Evolutionary conservation across 1,140 invertebrate species (phyloP).

Genomic region (Drosophila carrolli): DNA sequence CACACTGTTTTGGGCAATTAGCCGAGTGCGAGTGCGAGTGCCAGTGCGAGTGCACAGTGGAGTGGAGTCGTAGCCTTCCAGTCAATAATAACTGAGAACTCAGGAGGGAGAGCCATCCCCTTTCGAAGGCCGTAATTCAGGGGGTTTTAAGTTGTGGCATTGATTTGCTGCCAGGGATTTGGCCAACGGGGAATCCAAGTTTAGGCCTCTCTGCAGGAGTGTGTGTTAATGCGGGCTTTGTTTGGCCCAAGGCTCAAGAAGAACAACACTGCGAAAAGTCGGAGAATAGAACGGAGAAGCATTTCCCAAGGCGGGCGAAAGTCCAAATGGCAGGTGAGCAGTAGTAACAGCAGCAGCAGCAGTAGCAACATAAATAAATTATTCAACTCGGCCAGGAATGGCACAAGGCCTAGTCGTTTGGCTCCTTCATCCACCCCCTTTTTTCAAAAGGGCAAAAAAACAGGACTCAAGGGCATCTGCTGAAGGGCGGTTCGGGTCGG

Average conservation of each 20-base stretch:
- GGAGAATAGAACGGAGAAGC: not conserved
- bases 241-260: conserved; percentile 4
- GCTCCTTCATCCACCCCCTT: too few species aligned
- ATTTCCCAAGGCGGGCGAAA: conserved; percentile 3
- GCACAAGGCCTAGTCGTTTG: not conserved
- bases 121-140: conserved; percentile 23
- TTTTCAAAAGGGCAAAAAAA: conserved; percentile 16
- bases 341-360: not conserved
- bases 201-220: not conserved
- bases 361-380: conserved; percentile 23
- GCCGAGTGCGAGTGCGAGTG: not conserved
- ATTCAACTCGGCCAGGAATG: conserved; percentile 18
- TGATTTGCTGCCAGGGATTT: conserved; percentile 41
- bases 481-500: not conserved
- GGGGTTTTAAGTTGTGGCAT: conserved; percentile 24
- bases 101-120: not conserved
- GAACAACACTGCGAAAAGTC: conserved; percentile 1
- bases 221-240: conserved; percentile 10
- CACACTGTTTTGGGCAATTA: conserved; percentile 34
- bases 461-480: conserved; percentile 20
- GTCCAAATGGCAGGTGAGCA: conserved; percentile 2
- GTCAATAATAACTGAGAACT: conserved; percentile 25
- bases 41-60: not conserved
- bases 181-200: conserved; percentile 31
- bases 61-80: not conserved